Evolutionary conservation across 2,113 vertebrate genomes (phyloP), one percentile per base, ranked within the genome.

Genomic region (Esox niger): DNA sequence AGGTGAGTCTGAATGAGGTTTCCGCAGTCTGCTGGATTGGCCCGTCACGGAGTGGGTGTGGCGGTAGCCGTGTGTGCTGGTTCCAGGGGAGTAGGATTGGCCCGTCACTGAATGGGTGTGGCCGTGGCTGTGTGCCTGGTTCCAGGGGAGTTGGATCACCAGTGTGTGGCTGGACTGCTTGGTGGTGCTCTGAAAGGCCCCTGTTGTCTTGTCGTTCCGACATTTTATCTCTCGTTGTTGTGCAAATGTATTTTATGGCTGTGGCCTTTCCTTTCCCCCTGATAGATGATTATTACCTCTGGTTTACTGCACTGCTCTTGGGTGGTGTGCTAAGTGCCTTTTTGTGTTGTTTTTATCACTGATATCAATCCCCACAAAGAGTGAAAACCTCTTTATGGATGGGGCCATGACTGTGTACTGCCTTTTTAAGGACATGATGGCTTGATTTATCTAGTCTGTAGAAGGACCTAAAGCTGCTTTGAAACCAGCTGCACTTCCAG

Each of bases 191-290:
- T 75, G 73, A 73, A 64, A 77, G 69, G 58, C 61, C 70, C 78
- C 29, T 31, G 72, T 86, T 87, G 84, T 80, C 80, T 80, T 49
- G 74, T 70, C 76, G 80, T 84, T 85, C 78, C 74, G 77, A 76
- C 81, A 74, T 84, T 88, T 83, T 85, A 79, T 74, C 76, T 73
- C 78, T n/a, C n/a, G 83, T 88, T 86, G 83, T 85, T 82, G 81
- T 84, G 85, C 74, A 85, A 88, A 85, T 88, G 76, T 70, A 25
- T 88, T 88, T 89, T 87, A 87, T 33, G 61, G 78, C 77, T 66
- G 70, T 15, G 62, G 73, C 63, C 80, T 62, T 78, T 82, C 20
- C 69, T 71, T 46, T 69, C 73, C 62, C 49, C 25, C 76, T 83
- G 70, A 80, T 47, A 70, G 72, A 71, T 33, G 32, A 79, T 83